Evolutionary conservation across 2,797 vertebrate genomes (phyloP), one percentile per base, ranked within the genome.

Genomic region (Alcedo quadribrachys): DNA sequence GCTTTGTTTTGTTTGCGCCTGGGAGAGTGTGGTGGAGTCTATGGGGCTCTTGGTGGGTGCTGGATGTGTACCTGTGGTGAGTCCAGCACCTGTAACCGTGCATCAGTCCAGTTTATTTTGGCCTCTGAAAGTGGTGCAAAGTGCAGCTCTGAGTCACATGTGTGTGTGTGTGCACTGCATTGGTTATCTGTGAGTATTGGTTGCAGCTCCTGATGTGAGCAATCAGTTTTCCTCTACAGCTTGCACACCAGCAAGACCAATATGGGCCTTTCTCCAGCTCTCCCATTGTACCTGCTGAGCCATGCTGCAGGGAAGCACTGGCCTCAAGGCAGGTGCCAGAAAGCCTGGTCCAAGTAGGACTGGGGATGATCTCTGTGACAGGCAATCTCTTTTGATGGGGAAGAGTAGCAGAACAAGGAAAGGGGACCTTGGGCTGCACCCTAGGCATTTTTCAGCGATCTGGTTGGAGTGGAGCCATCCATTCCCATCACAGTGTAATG

Each of bases 91-190:
- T 65, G 40, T 22, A 51, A 55, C 35, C 19, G 9, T 40, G 37
- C 43, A 48, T 30, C 25, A 28, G 25, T 40, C 22, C 0, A 2
- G 65, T 19, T 33, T 32, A 40, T 24, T 81, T 28, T 51, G 57
- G 66, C 30, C 30, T 65, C 42, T 77, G 70, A 51, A 51, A 22
- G 66, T 28, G 60, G 35, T 73, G 62, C 61, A 37, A 81, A 92
- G 86, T 15, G 55, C 70, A 65, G 55, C 35, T 79, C 58, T 16
- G 60, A 77, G 48, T 51, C 79, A 27, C 6, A 4, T 2, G 5
- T 0, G 1, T 30, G 67, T 42, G 61, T 48, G 13, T 32, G 48
- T 35, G 67, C 2, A 3, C 32, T 0, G 0, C 1, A 0, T 9
- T 70, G 46, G 77, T 51, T 85, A 10, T 60, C 53, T 12, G 20